Evolutionary conservation across 1,140 invertebrate species (phyloP), one percentile per base, ranked within the genome.

Genomic region (Bombus polaris): DNA sequence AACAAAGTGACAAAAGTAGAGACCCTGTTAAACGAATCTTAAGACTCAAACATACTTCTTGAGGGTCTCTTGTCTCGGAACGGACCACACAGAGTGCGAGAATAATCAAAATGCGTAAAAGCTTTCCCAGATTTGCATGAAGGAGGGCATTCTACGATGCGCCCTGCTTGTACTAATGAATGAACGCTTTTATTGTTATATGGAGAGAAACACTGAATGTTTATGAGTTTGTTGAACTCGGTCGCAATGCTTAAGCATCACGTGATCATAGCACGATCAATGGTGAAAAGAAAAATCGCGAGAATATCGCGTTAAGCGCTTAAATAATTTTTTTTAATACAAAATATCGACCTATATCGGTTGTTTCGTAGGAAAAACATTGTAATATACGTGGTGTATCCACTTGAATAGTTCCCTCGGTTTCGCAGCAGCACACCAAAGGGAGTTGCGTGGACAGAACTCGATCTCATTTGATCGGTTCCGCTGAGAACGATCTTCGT

Each of bases 131-230:
- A 39, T 62, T 39, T 12, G 5, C 35, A 83, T 78, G 72, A 84
- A 89, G 35, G 68, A 74, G 12, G 28, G 39, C 53, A 84, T 89
- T 89, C 81, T 89, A 18, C 32, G n/a, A 35, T 57, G 42, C 62
- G 4, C 13, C 25, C 71, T 42, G 59, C 13, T 22, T 39, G 35
- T 28, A 42, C 28, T 71, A 42, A 35, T 6, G 59, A 71, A 81
- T 78, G 68, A 87, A 89, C 47, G 62, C 66, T n/a, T 65, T 44
- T 83, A 71, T 75, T 87, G 39, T 84, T 73, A 32, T 81, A 81
- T 81, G 12, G 22, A 28, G 22, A 79, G 65, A 25, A 42, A 32
- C 5, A 37, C 3, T 10, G 47, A 25, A 25, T 28, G 25, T 3
- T 9, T 2, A 18, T 2, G 25, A 72, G 35, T 42, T 68, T 68